These are phyloP conservation scores for Apodemus agrarius DNA, from an alignment of 2,797 vertebrate species.

Conservation along the genomic window DNA sequence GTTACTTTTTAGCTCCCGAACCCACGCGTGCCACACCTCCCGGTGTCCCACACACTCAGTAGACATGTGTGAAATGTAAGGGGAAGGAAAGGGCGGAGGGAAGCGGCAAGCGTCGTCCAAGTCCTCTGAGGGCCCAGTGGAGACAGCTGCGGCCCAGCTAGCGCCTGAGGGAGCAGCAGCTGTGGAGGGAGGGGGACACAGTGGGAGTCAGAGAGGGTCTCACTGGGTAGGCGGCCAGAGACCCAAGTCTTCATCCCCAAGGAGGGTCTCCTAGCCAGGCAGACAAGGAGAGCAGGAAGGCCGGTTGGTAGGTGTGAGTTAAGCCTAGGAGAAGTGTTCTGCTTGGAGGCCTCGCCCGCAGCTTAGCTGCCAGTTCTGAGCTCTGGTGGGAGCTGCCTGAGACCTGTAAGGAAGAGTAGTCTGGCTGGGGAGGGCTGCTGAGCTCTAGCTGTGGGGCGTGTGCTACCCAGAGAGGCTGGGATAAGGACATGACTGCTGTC, in stretches of 20 bases:
- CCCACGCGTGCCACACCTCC: not conserved
- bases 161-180: not conserved
- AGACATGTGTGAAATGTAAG: not conserved
- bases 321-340: not conserved
- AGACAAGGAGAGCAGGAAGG: not conserved
- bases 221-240: not conserved
- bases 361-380: not conserved
- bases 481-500: not conserved
- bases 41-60: not conserved
- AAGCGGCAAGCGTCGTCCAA: not conserved
- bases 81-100: not conserved
- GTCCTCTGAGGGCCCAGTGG: not conserved
- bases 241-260: not conserved
- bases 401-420: not conserved
- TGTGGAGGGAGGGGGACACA: not conserved
- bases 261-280: not conserved
- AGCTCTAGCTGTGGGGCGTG: not conserved
- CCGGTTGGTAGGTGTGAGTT: accelerated
- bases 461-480: not conserved
- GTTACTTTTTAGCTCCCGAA: not conserved
- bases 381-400: not conserved
- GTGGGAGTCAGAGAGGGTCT: not conserved
- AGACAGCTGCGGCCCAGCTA: not conserved
- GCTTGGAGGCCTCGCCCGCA: not conserved
- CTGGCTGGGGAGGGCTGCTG: not conserved